These are phyloP conservation scores for Lithobates sylvaticus DNA, from an alignment of 2,797 vertebrate species.

Conservation along the genomic window DNA sequence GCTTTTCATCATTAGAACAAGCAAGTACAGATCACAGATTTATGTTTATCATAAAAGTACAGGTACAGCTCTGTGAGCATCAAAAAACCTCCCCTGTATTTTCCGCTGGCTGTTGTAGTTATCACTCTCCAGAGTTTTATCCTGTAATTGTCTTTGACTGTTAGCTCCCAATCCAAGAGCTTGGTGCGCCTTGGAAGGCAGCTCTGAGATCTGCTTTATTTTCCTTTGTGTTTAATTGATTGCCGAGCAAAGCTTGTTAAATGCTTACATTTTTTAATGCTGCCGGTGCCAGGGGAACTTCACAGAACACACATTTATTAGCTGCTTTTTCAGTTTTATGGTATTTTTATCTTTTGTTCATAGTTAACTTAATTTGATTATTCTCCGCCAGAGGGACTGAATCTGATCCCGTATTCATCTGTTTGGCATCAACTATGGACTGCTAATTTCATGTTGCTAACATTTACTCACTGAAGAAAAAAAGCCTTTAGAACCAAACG, in stretches of 20 bases:
- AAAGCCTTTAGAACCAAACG: background rate
- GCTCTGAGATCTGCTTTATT: background rate
- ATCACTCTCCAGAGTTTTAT: background rate
- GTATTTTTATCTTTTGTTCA: slow-evolving; percentile 33
- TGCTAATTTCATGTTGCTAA: slow-evolving; percentile 32
- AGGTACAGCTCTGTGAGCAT: background rate
- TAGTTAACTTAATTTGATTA: slow-evolving; percentile 50
- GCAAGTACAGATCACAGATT: background rate
- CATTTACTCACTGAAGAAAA: slow-evolving; percentile 2
- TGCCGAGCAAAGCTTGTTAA: slow-evolving; percentile 18
- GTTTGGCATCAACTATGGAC: slow-evolving; percentile 8
- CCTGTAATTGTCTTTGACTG: background rate
- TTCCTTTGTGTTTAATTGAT: slow-evolving; percentile 11
- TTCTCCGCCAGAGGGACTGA: slow-evolving; percentile 12
- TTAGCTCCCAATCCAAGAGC: background rate
- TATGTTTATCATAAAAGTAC: background rate
- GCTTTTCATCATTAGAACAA: background rate
- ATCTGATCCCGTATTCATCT: slow-evolving; percentile 28
- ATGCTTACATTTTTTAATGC: slow-evolving; percentile 7
- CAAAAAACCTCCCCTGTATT: background rate
- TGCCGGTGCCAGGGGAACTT: slow-evolving; percentile 1
- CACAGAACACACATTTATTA: slow-evolving; percentile 30
- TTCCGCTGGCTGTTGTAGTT: background rate
- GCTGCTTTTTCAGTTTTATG: slow-evolving; percentile 9
- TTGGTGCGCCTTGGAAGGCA: background rate